Percentiles rank a stretch among this genome's conserved stretches.
Evolutionary conservation across 1,140 invertebrate genomes (phyloP).

Genomic region (Drosophila willistoni): DNA sequence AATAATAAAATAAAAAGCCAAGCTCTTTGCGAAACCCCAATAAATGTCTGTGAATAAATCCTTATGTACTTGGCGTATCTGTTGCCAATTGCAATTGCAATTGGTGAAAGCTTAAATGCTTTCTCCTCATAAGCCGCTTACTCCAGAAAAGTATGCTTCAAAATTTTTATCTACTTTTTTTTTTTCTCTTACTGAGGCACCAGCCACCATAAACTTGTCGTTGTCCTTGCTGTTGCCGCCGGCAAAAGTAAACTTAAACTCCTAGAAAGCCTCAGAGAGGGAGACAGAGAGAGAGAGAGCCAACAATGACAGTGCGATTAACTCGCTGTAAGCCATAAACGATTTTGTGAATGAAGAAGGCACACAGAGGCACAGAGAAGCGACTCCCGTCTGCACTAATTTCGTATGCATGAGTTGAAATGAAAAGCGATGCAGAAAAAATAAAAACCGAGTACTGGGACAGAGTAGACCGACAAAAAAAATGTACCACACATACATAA

Average conservation of each 20-base stretch:
- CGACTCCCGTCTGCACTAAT: conserved; percentile 54
- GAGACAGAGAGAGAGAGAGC: not conserved
- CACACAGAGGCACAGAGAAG: conserved; percentile 5
- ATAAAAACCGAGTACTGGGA: not conserved
- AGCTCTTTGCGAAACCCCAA: no score
- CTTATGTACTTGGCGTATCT: not conserved
- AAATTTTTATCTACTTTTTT: conserved; percentile 20
- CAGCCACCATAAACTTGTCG: conserved; percentile 32
- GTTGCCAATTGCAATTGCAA: conserved; percentile 32
- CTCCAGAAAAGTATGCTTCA: conserved; percentile 39
- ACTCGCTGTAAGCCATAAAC: conserved; percentile 79
- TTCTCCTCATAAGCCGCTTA: conserved; percentile 65
- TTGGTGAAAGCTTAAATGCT: conserved; percentile 37
- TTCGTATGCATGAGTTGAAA: conserved; percentile 78
- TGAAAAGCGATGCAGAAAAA: conserved; percentile 49
- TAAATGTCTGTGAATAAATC: conserved; percentile 2
- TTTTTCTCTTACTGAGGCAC: not conserved
- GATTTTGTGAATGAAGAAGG: conserved; percentile 44
- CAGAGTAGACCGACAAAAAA: not conserved
- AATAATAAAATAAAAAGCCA: not conserved
- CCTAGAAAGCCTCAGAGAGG: conserved; percentile 32
- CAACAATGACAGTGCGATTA: conserved; percentile 77
- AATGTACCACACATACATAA: conserved; percentile 19
- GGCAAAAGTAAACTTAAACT: conserved; percentile 50
- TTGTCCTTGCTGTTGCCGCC: conserved; percentile 18